Conservation (phyloP, 2,113 vertebrate genomes). For the Syrmaticus mikado region DNA sequence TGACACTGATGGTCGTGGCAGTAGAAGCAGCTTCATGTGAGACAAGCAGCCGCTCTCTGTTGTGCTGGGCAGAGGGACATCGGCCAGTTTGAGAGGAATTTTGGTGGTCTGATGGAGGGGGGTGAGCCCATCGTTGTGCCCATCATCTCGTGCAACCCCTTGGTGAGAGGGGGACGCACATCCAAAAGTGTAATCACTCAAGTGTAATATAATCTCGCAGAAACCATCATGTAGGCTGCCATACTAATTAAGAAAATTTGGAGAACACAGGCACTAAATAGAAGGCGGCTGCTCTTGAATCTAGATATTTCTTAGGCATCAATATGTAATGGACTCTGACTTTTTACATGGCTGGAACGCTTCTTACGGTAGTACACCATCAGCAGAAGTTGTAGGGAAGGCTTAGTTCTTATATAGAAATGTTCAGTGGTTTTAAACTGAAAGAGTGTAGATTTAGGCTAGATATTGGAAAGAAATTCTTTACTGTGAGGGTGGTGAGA, state of each 20-base stretch:
- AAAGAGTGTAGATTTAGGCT: too few relatives aligned
- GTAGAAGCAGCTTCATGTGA: background rate
- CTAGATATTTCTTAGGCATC: background rate
- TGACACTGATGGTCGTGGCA: fast-evolving
- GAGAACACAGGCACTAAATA: background rate
- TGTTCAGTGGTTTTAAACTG: background rate
- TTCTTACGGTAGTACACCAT: background rate
- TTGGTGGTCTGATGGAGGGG: fast-evolving
- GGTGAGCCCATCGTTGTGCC: background rate
- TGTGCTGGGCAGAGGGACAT: fast-evolving
- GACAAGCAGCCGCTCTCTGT: fast-evolving
- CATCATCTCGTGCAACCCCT: fast-evolving
- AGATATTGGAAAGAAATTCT: too few relatives aligned
- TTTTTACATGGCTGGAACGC: background rate
- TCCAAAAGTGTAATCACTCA: background rate
- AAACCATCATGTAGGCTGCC: background rate
- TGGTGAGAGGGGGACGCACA: fast-evolving
- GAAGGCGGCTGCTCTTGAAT: background rate
- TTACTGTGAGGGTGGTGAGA: too few relatives aligned
- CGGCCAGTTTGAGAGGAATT: fast-evolving
- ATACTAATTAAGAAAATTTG: background rate
- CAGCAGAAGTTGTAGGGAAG: background rate
- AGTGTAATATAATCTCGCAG: background rate
- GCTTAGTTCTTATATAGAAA: background rate
- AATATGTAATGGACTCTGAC: background rate